Conservation (phyloP, 2,113 vertebrate species). For the Eretmochelys imbricata region DNA sequence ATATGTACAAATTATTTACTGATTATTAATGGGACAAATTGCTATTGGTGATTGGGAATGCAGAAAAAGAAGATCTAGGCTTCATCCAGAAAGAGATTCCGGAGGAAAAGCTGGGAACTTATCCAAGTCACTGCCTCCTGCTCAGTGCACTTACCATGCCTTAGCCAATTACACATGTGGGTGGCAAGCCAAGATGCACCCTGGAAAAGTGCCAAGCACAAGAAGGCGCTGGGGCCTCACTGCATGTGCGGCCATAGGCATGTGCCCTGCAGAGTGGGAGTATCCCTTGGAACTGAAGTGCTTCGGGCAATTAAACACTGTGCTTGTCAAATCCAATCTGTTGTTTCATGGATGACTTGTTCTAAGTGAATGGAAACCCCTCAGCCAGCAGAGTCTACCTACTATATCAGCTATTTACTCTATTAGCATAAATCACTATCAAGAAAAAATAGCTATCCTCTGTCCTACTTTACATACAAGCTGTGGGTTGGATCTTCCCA, state of each 20-base stretch:
- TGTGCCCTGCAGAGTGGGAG: background rate
- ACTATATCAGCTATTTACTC: background rate
- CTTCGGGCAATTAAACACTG: background rate
- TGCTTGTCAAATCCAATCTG: background rate
- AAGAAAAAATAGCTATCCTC: background rate
- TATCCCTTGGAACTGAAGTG: background rate
- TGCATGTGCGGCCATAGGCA: background rate
- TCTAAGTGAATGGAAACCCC: background rate
- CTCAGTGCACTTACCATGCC: background rate
- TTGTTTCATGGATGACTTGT: background rate
- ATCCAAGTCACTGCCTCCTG: background rate
- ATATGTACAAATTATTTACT: background rate
- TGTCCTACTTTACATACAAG: background rate
- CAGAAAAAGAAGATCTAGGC: background rate
- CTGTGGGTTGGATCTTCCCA: background rate
- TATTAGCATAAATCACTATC: background rate
- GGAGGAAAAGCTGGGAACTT: background rate
- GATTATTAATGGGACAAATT: background rate
- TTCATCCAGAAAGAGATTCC: background rate
- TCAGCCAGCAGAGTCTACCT: background rate
- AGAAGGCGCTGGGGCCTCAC: background rate
- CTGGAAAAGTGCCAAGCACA: background rate
- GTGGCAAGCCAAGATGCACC: background rate
- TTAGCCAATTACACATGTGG: background rate
- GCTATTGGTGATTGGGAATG: background rate